Base-by-base conservation (phyloP, 2,888 invertebrate species). In the Leucophenga montana region DNA sequence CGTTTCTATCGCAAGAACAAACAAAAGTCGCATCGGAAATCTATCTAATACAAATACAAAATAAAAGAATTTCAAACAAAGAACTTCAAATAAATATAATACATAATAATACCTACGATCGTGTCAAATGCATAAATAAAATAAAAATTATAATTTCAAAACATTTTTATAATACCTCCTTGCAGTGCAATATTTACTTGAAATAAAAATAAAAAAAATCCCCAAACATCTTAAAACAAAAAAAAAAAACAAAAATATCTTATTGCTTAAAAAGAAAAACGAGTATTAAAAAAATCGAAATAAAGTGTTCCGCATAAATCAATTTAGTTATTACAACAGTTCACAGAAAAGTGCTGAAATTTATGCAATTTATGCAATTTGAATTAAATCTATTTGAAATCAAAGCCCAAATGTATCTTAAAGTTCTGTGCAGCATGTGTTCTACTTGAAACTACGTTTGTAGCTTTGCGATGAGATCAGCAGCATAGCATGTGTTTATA, bases 1-100 rank as follows among this genome's bases (percentile, higher is more conserved):
- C 87, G 87, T 86, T 84, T 80, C 82, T 75, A 84, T 80, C 86
- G 86, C 82, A 77, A 73, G 73, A 76, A 73, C 56, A 54, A 46
- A 67, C 46, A 31, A 56, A 53, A 54, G 31, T 9, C 6, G 31
- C 50, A 50, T n/a, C 13, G 14, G 1, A 50, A 53, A 20, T 18
- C 39, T 44, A 18, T 39, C 8, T 3, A 46, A 46, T n/a, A 27
- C 27, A n/a, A 59, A 59, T 31, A 68, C 67, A 64, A 61, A 48
- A 48, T 6, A 50, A 66, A 72, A 67, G 61, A 69, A 70, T n/a
- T 69, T 31, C 61, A 66, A 11, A 11, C 39, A 1, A 8, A 39
- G 39, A 39, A 39, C 39, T 39, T 39, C 1, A 70, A 64, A 65
- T 69, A 74, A 68, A 53, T 71, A 71, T 65, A 66, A 57, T 11